Base-by-base conservation (phyloP, 2,888 invertebrate species). In the Macrosiphum euphorbiae region DNA sequence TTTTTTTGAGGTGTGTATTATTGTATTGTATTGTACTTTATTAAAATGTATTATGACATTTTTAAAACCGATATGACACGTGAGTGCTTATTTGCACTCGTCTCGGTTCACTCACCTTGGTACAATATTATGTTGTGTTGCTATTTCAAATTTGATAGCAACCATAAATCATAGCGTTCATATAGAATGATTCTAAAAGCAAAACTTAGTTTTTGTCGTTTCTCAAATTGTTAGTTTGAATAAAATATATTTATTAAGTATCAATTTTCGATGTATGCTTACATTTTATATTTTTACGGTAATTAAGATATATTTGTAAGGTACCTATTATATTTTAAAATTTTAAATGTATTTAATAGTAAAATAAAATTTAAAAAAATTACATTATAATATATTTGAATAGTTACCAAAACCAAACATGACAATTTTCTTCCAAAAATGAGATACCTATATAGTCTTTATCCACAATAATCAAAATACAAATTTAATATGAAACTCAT, bases 201-300 rank as follows among this genome's bases (percentile, higher is more conserved):
- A 90, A n/a, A 90, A 20, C 44, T 90, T 28, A 44, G n/a, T n/a
- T 90, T 44, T 47, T 44, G 61, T 90, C 61, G 11, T 90, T 90
- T 90, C 67, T 61, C 3, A 61, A 90, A 90, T n/a, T 90, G 10
- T n/a, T n/a, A n/a, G n/a, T 47, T 28, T 16, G 16, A 28, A 44
- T 86, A 44, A 89, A 35, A 35, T 78, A n/a, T 35, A 35, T 16
- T 35, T 78, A 78, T 35, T 20, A n/a, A 35, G 78, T 16, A 78
- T 78, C 16, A 78, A 16, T 78, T 20, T 35, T 35, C n/a, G 26
- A 58, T 58, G n/a, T n/a, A 67, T 67, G 10, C 10, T 61, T n/a
- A 28, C 28, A 11, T 61, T 61, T 10, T 26, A 67, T n/a, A 67
- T 78, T 16, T 16, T 35, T 67, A 20, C 35, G 2, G 4, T 35